Base-by-base conservation (phyloP, 2,888 invertebrate genomes). In the Drosophila barbarae region DNA sequence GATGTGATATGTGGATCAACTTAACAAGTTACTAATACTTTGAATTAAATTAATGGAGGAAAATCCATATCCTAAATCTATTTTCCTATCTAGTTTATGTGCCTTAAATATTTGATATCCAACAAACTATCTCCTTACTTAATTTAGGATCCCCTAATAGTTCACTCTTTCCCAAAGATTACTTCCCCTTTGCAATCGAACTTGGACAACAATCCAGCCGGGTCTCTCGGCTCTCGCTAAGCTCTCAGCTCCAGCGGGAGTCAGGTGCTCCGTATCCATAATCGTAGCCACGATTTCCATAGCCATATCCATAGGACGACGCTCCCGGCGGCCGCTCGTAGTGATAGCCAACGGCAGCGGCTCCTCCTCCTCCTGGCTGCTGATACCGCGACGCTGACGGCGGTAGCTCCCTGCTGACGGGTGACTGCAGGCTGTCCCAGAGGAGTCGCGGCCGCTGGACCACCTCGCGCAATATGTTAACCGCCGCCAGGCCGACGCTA, bases 401-500 rank as follows among this genome's bases (percentile, higher is more conserved):
- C 9, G 83, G 83, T 44, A 85, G 42, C 10, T 85, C 81, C 8
- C 74, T 66, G 34, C 75, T 84, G 5, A 84, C 85, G 0, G 80
- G 77, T 3, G 82, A 53, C 26, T 80, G 73, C 2, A 88, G 66
- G 54, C 84, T 79, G 49, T 86, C 77, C 86, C 84, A 86, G 6
- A 85, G 73, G 5, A 69, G 73, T 12, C 77, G 79, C 3, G 84
- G 86, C 18, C 84, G 75, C 51, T 76, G 86, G 0, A 87, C 77
- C 23, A 88, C 82, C 73, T 89, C 89, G 3, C 87, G 87, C 7
- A 89, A 72, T 34, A 89, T 81, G 71, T 87, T 89, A 13, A 81
- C 81, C 3, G 88, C 87, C 1, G 87, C 86, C 71, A 88, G 77
- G 41, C 88, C 89, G n/a, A 89, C 86, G 9, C 88, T 89, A 12